Conservation (phyloP, 2,113 vertebrate genomes). For the Brienomyrus brachyistius region DNA sequence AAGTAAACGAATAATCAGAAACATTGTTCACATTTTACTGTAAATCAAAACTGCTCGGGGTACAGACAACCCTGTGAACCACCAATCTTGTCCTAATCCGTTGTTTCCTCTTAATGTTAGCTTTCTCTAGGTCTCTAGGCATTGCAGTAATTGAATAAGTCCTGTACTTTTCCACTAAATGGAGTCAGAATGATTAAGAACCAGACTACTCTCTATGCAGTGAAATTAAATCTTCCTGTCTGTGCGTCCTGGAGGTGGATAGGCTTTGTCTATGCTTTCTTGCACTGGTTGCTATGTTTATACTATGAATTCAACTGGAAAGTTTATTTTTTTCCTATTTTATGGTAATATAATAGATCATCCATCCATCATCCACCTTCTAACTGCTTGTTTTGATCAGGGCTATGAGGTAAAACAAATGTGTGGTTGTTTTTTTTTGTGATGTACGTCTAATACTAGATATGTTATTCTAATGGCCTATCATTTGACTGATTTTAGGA, state of each 20-base stretch:
- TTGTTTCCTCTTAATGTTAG: neutral
- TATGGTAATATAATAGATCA: neutral
- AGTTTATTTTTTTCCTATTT: neutral
- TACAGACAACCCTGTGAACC: neutral
- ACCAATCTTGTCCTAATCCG: neutral
- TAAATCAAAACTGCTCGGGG: neutral
- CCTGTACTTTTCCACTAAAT: constrained; percentile 1
- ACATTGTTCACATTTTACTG: neutral
- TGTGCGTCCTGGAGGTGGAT: neutral
- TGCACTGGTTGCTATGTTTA: neutral
- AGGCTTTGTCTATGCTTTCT: neutral
- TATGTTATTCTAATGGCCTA: neutral
- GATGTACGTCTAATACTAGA: neutral
- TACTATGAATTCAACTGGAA: neutral
- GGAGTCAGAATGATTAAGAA: neutral
- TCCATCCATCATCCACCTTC: neutral
- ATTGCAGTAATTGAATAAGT: neutral
- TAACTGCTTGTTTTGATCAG: neutral
- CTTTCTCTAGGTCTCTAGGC: neutral
- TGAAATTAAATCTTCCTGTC: neutral
- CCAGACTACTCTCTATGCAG: neutral
- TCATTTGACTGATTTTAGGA: neutral
- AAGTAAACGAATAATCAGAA: neutral
- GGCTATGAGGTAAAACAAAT: neutral
- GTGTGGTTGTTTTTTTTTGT: neutral